Conservation (phyloP, 2,888 invertebrate genomes). For the Chloroclysta siterata region DNA sequence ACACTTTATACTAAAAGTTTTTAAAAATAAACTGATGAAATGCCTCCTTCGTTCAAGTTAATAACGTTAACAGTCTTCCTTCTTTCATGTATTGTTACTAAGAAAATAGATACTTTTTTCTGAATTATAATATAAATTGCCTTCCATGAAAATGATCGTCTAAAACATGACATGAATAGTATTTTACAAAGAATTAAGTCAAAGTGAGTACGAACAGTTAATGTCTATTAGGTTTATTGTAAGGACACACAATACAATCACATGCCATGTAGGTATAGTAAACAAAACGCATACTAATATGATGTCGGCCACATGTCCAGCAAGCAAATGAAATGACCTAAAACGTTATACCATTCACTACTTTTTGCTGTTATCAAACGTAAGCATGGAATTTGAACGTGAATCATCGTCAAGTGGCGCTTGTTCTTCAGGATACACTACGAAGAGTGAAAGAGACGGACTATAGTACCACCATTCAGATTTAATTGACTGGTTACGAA, state of each 20-base stretch:
- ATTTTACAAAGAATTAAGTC: neutral
- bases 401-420: conserved; percentile 84
- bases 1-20: no score
- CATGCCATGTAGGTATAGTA: conserved; percentile 52
- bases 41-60: no score
- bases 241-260: conserved; percentile 36
- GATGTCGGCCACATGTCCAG: conserved; percentile 58
- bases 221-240: conserved; percentile 2
- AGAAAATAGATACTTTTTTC: neutral
- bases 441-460: conserved; percentile 75
- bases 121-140: neutral
- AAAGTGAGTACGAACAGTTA: neutral
- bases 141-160: conserved; percentile 1
- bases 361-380: conserved; percentile 80
- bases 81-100: neutral
- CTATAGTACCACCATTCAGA: conserved; percentile 77
- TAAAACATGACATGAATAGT: conserved; percentile 4
- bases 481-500: conserved; percentile 83
- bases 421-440: conserved; percentile 70
- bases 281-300: conserved; percentile 64
- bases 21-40: no score
- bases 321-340: conserved; percentile 71
- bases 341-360: conserved; percentile 77
- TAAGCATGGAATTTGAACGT: conserved; percentile 80
- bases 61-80: no score